phyloP scores from a whole-genome alignment of 1,140 invertebrate genomes.

The Megalopta genalis region DNA sequence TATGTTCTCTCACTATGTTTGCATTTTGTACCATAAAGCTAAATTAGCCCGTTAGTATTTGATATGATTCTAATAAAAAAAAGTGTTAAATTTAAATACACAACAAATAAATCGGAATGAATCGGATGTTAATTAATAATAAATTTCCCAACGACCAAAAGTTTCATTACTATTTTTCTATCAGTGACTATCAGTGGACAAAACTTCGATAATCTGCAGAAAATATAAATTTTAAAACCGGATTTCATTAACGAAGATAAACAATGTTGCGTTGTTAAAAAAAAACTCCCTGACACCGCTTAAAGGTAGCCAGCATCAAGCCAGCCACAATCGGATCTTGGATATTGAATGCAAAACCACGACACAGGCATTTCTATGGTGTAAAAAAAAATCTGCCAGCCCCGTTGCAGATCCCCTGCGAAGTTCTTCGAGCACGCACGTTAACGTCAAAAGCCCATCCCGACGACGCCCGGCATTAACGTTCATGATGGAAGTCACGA shows the following conservation, averaged over 20 bases:
- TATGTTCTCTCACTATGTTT: too few species aligned
- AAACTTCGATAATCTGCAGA: too few species aligned
- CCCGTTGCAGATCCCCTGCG: constrained; percentile 19
- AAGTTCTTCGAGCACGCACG: constrained; percentile 38
- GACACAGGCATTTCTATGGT: background rate
- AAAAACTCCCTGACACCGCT: background rate
- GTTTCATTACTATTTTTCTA: too few species aligned
- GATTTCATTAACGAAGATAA: background rate
- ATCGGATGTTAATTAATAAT: too few species aligned
- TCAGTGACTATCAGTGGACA: too few species aligned
- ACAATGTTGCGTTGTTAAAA: background rate
- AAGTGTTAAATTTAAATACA: too few species aligned
- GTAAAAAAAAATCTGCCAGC: background rate
- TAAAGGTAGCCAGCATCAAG: background rate
- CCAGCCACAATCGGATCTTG: background rate
- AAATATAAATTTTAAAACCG: too few species aligned
- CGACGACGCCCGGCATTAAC: constrained; percentile 22
- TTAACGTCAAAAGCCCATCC: constrained; percentile 42
- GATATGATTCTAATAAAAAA: too few species aligned
- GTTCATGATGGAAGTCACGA: constrained; percentile 35
- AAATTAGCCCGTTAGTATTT: too few species aligned
- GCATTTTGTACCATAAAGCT: too few species aligned
- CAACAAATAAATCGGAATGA: too few species aligned
- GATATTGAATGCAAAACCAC: background rate
- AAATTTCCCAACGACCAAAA: too few species aligned